These are phyloP conservation scores for Cephus rjabovi DNA, from an alignment of 2,888 invertebrate species.

Conservation along the genomic window DNA sequence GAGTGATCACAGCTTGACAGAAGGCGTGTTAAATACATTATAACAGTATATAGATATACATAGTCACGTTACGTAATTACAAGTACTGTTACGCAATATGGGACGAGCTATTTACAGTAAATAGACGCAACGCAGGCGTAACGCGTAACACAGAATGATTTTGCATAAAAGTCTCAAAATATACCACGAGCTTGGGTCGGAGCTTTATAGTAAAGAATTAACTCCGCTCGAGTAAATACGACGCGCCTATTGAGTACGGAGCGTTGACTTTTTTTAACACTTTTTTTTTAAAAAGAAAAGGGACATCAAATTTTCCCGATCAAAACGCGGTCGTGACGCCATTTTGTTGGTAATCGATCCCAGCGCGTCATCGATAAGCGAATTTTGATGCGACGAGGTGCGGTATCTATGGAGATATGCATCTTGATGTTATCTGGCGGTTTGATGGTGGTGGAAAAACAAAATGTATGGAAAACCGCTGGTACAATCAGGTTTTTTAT, in stretches of 20 bases:
- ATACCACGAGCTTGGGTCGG: background rate
- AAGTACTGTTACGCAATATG: constrained; percentile 22
- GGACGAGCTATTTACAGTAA: constrained; percentile 25
- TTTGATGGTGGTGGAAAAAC: background rate
- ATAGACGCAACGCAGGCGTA: constrained; percentile 8
- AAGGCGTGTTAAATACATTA: constrained; percentile 56
- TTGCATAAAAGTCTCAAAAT: constrained; percentile 6
- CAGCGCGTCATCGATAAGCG: background rate
- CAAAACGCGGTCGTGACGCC: background rate
- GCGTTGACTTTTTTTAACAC: background rate
- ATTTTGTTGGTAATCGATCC: background rate
- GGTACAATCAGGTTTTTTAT: background rate
- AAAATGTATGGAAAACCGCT: background rate
- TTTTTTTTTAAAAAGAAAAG: background rate
- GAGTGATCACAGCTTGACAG: constrained; percentile 63
- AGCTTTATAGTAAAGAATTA: background rate
- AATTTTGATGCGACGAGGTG: background rate
- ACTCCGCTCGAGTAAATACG: background rate
- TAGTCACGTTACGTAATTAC: constrained; percentile 33
- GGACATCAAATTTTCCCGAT: background rate
- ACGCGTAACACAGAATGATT: background rate
- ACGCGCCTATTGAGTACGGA: background rate
- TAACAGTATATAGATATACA: constrained; percentile 32
- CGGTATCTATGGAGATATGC: background rate
- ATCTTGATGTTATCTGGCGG: background rate